These are phyloP conservation scores for Varanus salvator DNA, from an alignment of 2,113 vertebrate genomes.

Conservation along the genomic window DNA sequence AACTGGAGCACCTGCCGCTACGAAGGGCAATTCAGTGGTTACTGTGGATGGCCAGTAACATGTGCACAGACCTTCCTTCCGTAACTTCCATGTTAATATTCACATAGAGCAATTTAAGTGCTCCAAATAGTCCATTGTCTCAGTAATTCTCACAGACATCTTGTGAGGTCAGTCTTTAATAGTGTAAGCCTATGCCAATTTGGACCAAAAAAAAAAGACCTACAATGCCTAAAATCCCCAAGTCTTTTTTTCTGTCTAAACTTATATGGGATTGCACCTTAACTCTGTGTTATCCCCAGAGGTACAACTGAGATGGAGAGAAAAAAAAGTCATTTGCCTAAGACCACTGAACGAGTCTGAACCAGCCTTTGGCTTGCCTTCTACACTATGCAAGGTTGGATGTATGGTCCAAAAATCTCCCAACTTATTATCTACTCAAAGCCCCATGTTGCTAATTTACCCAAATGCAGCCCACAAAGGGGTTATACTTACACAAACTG, in stretches of 20 bases:
- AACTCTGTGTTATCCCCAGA: not conserved
- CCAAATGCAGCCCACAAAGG: not conserved
- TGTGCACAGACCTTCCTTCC: not conserved
- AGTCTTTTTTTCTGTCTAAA: too few species aligned
- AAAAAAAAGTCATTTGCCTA: not conserved
- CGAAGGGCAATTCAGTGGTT: not conserved
- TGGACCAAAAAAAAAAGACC: too few species aligned
- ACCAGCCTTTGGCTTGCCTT: not conserved
- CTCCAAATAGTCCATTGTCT: not conserved
- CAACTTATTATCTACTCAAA: not conserved
- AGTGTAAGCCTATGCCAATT: not conserved
- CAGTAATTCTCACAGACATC: not conserved
- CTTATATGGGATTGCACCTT: too few species aligned
- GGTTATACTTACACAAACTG: slow-evolving; percentile 12
- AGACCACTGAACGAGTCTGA: not conserved
- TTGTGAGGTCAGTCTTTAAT: not conserved
- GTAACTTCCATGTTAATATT: not conserved
- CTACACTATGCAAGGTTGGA: not conserved
- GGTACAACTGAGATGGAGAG: not conserved
- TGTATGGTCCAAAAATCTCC: not conserved
- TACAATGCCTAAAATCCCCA: too few species aligned
- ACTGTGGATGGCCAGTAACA: not conserved
- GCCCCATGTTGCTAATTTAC: not conserved
- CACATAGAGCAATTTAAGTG: not conserved
- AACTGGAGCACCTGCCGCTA: not conserved